phyloP scores from a whole-genome alignment of 2,888 invertebrate genomes.

The Hipparchia sbordonii region DNA sequence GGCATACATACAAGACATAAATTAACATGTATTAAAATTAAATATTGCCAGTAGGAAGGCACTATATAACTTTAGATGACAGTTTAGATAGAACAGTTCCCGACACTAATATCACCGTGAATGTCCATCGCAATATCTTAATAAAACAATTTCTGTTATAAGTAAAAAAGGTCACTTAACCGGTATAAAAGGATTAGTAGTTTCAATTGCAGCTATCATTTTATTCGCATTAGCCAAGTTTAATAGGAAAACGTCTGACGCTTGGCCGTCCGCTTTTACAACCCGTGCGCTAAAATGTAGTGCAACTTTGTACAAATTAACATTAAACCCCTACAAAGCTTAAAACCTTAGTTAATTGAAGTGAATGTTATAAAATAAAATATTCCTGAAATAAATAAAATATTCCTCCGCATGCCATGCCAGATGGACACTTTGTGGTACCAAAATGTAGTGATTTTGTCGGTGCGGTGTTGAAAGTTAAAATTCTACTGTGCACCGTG shows the following conservation, averaged over 20 bases:
- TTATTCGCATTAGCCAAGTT: slow-evolving; percentile 67
- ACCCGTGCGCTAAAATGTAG: neutral
- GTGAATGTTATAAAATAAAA: too few species aligned
- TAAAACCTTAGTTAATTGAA: too few species aligned
- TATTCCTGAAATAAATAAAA: too few species aligned
- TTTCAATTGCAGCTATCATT: slow-evolving; percentile 67
- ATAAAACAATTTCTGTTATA: slow-evolving; percentile 46
- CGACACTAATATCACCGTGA: slow-evolving; percentile 12
- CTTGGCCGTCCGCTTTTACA: slow-evolving; percentile 31
- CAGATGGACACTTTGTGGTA: too few species aligned
- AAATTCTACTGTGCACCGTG: too few species aligned
- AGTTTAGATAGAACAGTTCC: slow-evolving; percentile 5
- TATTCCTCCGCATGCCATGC: too few species aligned
- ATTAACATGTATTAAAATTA: neutral
- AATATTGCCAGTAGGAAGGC: neutral
- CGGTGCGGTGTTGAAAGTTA: too few species aligned
- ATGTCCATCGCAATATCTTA: slow-evolving; percentile 37
- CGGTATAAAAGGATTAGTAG: slow-evolving; percentile 62
- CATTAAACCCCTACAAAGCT: too few species aligned
- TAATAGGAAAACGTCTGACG: slow-evolving; percentile 61
- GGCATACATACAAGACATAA: neutral
- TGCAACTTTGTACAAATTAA: slow-evolving; percentile 1
- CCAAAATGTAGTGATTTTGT: too few species aligned
- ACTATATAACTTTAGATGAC: neutral
- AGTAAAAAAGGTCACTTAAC: slow-evolving; percentile 59